Base-by-base conservation (phyloP, 1,140 invertebrate species). In the Lepidurus apus region DNA sequence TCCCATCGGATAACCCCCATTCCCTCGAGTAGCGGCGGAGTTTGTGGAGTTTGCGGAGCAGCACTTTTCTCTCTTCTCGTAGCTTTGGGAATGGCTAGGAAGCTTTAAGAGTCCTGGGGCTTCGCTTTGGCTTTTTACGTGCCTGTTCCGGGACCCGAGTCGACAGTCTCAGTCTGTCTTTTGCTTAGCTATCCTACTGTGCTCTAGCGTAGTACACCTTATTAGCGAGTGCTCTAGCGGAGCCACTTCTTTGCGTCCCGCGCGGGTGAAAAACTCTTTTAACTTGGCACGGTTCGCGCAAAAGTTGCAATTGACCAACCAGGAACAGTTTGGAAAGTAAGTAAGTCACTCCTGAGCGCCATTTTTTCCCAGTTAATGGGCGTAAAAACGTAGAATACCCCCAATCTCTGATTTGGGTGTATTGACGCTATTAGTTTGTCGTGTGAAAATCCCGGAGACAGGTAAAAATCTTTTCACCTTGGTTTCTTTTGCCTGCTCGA, bases 91-190 rank as follows among this genome's bases (percentile, higher is more conserved):
- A 65, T 65, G 53, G 53, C 53, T 65, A n/a, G 21, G 53, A 65
- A 65, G 53, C 53, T 65, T 65, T 21, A 65, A 13, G 53, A 65
- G 53, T 65, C 53, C 53, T 65, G 53, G 53, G 53, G 53, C 53
- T 65, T 65, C 21, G 53, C 53, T 65, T 65, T 65, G 53, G 53
- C 53, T 65, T 65, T 65, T 65, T 65, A 65, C 53, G 53, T 65
- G 53, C 53, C 53, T 65, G 53, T 65, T 65, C 53, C 53, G 53
- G 53, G 53, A 65, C 53, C 53, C 17, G 17, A 65, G 53, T 65
- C 53, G 53, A 21, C 53, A 65, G 53, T 65, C 53, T 65, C 53
- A 65, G 53, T 65, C 53, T 13, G 53, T 65, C 53, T 65, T 65
- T 65, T 65, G 53, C 53, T 13, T 65, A 65, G 53, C 53, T 65